Evolutionary conservation across 2,888 invertebrate species (phyloP).

Genomic region (Scaptodrosophila latifasciaeformis): DNA sequence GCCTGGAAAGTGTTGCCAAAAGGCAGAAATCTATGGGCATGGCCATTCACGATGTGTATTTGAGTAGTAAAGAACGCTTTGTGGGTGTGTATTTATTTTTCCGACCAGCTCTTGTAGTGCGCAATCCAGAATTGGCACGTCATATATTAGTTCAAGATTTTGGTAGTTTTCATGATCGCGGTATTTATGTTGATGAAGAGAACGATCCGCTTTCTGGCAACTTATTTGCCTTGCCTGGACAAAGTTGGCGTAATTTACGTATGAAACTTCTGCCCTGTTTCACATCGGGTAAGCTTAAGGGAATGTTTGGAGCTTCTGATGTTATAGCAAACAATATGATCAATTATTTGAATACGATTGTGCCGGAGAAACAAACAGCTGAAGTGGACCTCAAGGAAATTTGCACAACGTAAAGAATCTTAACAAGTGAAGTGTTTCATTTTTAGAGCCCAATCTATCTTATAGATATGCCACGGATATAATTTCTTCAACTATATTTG

Average conservation of each 20-base stretch:
- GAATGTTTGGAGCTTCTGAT: conserved; percentile 78
- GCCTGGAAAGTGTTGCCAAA: conserved; percentile 77
- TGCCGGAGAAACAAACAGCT: conserved; percentile 58
- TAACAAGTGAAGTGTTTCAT: too few species aligned
- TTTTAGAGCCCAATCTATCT: too few species aligned
- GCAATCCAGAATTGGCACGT: conserved; percentile 79
- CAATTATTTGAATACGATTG: conserved; percentile 71
- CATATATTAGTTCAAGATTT: conserved; percentile 79
- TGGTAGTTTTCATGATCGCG: conserved; percentile 80
- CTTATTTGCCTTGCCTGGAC: conserved; percentile 56
- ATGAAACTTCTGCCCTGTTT: conserved; percentile 80
- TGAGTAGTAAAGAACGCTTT: conserved; percentile 68
- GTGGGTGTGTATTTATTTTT: conserved; percentile 80
- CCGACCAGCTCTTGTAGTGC: conserved; percentile 78
- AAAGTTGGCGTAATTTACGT: conserved; percentile 79
- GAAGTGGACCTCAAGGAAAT: conserved; percentile 74
- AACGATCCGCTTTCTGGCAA: conserved; percentile 79
- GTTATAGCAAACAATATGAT: conserved; percentile 77
- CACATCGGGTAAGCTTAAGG: conserved; percentile 80
- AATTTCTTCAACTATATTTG: conserved; percentile 74
- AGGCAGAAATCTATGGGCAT: conserved; percentile 79
- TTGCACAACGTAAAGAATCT: conserved; percentile 32
- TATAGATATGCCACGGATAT: conserved; percentile 72
- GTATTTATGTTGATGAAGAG: conserved; percentile 79
- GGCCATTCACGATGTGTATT: conserved; percentile 79